Evolutionary conservation across 2,113 vertebrate genomes (phyloP), one percentile per base, ranked within the genome.

Genomic region (Nothocercus nigrocapillus): DNA sequence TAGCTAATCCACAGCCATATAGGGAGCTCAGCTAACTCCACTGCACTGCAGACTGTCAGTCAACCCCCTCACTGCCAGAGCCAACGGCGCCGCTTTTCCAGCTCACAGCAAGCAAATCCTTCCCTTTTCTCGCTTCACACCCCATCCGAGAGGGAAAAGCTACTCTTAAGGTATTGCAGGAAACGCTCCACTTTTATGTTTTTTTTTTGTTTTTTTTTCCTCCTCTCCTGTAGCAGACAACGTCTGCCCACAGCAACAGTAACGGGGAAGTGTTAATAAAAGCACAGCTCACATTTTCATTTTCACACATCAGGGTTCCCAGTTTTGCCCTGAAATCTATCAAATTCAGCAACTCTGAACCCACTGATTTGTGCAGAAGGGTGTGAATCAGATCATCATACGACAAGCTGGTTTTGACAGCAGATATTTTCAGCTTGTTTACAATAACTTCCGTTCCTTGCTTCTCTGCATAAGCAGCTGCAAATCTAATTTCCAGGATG

Each of bases 1-100:
- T 94, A 99, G 98, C 98, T 99, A 99, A 98, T 99, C 98, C 98
- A 98, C 98, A 97, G 98, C 98, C 98, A 98, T 98, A 97, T 98
- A 98, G 98, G 98, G 99, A 98, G 98, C 98, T 97, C 96, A 96
- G 98, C 97, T 97, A 97, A 98, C 98, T 97, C 98, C 98, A 98
- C 98, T 97, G 98, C 98, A 98, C 98, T 98, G 98, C 98, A 99
- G 99, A 99, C 98, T 98, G 98, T 98, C 98, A 97, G 87, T 97
- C 97, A 85, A 94, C 97, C 97, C 97, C 96, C 95, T 97, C 98
- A 98, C 97, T 95, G 90, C 96, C 96, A 97, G 96, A 97, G 96
- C 97, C 97, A 90, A 97, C 93, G 66, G 97, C 92, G 77, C 95
- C 75, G 95, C 95, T 93, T 93, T 62, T 36, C 74, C 94, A 91